Percentiles rank a stretch among this genome's conserved stretches.
These are phyloP conservation scores for Calyptomena viridis DNA, from an alignment of 2,113 vertebrate genomes.

Conservation along the genomic window DNA sequence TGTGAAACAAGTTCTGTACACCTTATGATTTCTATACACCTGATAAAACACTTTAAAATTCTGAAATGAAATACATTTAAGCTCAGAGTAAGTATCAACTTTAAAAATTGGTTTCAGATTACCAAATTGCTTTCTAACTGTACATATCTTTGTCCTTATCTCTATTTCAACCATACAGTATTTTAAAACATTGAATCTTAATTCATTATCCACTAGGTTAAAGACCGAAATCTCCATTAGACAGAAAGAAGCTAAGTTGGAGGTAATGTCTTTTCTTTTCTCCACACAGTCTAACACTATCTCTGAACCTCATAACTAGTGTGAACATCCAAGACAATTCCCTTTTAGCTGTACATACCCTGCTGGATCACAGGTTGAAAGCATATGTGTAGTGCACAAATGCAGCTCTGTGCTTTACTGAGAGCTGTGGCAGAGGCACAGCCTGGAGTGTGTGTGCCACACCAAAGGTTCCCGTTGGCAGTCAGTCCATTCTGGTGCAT, in stretches of 20 bases:
- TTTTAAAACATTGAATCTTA: slow-evolving; percentile 23
- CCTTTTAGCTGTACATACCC: not conserved
- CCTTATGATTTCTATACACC: not conserved
- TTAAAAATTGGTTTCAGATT: not conserved
- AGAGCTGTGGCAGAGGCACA: not conserved
- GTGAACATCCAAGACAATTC: not conserved
- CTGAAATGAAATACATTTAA: not conserved
- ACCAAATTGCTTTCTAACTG: not conserved
- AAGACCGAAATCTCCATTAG: slow-evolving; percentile 30
- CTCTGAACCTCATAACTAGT: not conserved
- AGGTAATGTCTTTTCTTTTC: slow-evolving; percentile 51
- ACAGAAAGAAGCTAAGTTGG: slow-evolving; percentile 20
- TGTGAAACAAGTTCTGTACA: not conserved
- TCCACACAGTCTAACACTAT: not conserved
- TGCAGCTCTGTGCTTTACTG: not conserved
- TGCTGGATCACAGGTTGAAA: not conserved
- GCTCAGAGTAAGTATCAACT: not conserved
- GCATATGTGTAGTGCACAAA: not conserved
- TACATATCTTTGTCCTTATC: not conserved
- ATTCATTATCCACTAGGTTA: slow-evolving; percentile 62
- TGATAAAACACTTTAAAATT: not conserved
- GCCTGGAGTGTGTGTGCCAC: not conserved
- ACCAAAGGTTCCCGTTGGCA: not conserved
- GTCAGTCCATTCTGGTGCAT: not conserved
- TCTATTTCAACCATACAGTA: not conserved